phyloP scores from a whole-genome alignment of 2,113 vertebrate species.

The Suricata suricatta region DNA sequence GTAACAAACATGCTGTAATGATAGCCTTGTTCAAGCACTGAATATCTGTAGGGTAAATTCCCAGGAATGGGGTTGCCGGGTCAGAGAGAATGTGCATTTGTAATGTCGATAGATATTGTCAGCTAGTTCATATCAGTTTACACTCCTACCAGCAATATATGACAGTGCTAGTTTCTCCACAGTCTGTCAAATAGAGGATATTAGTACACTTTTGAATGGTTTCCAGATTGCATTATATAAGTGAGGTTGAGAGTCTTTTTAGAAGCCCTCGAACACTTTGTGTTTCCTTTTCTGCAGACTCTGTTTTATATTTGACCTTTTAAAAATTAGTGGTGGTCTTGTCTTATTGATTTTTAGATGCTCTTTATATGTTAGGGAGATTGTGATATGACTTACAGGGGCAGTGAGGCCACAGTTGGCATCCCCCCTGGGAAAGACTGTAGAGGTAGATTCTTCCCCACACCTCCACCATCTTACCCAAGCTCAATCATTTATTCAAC shows the following conservation, averaged over 20 bases:
- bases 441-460: neutral
- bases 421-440: neutral
- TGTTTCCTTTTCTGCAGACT: neutral
- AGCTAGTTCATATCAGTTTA: neutral
- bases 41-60: neutral
- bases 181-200: neutral
- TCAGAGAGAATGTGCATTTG: neutral
- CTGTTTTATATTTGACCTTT: neutral
- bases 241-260: neutral
- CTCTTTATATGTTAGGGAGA: neutral
- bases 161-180: neutral
- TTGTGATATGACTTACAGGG: neutral
- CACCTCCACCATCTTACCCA: neutral
- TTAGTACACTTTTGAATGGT: neutral
- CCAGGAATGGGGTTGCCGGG: neutral
- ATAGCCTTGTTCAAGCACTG: neutral
- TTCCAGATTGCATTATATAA: conserved; percentile 7
- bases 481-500: neutral
- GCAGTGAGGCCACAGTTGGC: neutral
- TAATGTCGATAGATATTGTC: neutral
- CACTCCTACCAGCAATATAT: neutral
- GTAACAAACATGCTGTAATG: neutral
- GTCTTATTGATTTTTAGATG: conserved; percentile 26
- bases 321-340: neutral
- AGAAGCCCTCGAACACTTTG: neutral